Evolutionary conservation across 2,113 vertebrate species (phyloP).

Genomic region (Bos taurus): ARS-UCD2.0 NC_037333.1:39850501-39851000

Average conservation of each 20-base stretch:
- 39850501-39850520: background rate
- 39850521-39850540: background rate
- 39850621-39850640: background rate
- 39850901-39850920: background rate
- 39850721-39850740: background rate
- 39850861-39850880: too few relatives aligned
- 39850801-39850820: fast-evolving
- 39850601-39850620: background rate
- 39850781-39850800: too few relatives aligned
- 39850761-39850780: fast-evolving
- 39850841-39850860: background rate
- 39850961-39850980: background rate
- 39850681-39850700: background rate
- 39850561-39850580: background rate
- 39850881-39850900: background rate
- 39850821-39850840: background rate
- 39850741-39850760: background rate
- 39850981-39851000: background rate
- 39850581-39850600: background rate
- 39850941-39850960: background rate
- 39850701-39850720: background rate
- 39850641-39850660: background rate
- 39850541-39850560: background rate
- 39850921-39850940: background rate
- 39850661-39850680: background rate